A percentile compares a stretch with the other conserved stretches of the same genome.
Conservation (phyloP, 2,113 vertebrate species). For the Myotis yumanensis region DNA sequence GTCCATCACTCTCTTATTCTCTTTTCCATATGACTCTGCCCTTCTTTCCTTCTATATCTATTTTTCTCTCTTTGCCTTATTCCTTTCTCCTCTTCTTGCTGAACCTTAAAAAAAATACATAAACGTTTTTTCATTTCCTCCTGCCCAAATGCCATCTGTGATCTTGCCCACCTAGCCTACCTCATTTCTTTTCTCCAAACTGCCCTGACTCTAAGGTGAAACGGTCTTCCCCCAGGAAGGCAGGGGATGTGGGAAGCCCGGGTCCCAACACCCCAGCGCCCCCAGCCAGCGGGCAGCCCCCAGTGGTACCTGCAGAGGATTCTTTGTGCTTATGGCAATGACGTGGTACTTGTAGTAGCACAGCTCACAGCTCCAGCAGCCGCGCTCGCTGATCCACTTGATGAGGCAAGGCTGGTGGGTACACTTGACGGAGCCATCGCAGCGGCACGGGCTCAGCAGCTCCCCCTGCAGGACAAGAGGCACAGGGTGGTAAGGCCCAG, state of each 20-base stretch:
- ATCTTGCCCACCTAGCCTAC: neutral
- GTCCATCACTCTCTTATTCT: neutral
- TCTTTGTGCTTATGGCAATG: slow-evolving; percentile 99
- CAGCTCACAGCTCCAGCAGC: slow-evolving; percentile 99
- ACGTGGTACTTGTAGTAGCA: slow-evolving; percentile 99
- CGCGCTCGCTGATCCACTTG: slow-evolving; percentile 99
- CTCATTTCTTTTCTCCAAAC: neutral
- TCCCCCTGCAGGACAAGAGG: slow-evolving; percentile 90
- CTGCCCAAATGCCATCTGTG: rapidly evolving
- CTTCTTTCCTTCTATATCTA: neutral
- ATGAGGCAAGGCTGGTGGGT: slow-evolving; percentile 99
- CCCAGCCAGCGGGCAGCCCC: neutral
- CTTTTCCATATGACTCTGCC: neutral
- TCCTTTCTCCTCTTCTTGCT: neutral
- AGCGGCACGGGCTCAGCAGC: slow-evolving; percentile 97
- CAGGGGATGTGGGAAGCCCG: neutral
- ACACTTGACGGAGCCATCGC: slow-evolving; percentile 96
- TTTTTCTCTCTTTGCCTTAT: neutral
- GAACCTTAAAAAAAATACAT: neutral
- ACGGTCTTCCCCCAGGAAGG: neutral
- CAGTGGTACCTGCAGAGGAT: slow-evolving; percentile 94
- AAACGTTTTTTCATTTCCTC: neutral
- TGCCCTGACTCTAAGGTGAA: neutral
- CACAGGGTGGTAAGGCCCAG: neutral
- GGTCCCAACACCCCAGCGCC: rapidly evolving